Base-by-base conservation (phyloP, 1,140 invertebrate genomes). In the Telenomus remus region DNA sequence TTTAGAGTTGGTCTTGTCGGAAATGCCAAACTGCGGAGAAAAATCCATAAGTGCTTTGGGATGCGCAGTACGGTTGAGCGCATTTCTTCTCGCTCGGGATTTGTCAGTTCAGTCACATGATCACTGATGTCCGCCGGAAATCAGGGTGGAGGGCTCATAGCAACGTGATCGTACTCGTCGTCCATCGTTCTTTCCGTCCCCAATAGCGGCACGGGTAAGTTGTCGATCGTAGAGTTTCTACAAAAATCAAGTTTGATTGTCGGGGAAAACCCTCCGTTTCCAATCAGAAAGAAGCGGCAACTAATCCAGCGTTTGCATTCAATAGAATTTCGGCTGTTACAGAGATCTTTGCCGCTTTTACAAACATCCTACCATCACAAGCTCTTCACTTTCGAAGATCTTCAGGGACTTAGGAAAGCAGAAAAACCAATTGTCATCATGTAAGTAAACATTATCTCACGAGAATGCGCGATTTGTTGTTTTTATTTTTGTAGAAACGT, bases 161-260 rank as follows among this genome's bases (percentile, higher is more conserved):
- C 39, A 55, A 55, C 51, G 8, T 44, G 11, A 50, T 50, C 11
- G 0, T 33, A 4, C 19, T 12, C n/a, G 34, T 1, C n/a, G 37
- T 7, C 43, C 11, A 11, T 53, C 50, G 33, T 13, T 46, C 85
- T 86, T 86, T 86, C 82, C 80, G 83, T 85, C 79, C 81, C 79
- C 74, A 81, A 43, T 72, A 71, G 78, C 79, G 79, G 82, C 75
- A 80, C 81, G 78, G 82, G 85, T 86, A 81, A 80, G 84, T 81
- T 56, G 27, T 51, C 7, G 72, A 53, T 0, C 11, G 8, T 8
- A 44, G 11, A 3, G 8, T n/a, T 9, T 19, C 44, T 43, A 63
- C 14, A n/a, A 11, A 50, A 55, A 1, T 66, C 47, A 39, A 27
- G 19, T 53, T 55, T 33, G 2, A 69, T 9, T 27, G 0, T 51